phyloP scores from a whole-genome alignment of 2,797 vertebrate genomes.

The Epinephelus coioides region DNA sequence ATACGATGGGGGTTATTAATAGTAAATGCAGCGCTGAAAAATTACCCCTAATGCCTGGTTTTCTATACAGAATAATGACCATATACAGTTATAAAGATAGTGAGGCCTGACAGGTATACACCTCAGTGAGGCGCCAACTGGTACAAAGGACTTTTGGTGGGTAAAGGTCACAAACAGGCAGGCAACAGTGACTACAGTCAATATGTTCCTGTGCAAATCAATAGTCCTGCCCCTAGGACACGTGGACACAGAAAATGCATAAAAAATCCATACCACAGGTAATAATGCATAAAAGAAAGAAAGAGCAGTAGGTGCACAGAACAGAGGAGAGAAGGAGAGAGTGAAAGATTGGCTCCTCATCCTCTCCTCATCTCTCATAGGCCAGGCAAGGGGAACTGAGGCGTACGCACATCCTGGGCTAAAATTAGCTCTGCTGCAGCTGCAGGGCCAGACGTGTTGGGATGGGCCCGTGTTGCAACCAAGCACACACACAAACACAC shows the following conservation, averaged over 20 bases:
- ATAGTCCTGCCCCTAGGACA: slow-evolving; percentile 46
- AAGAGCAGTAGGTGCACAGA: neutral
- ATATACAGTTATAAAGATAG: slow-evolving; percentile 7
- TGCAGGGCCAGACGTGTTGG: slow-evolving; percentile 80
- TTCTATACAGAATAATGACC: slow-evolving; percentile 11
- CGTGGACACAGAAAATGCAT: neutral
- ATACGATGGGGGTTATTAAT: slow-evolving; percentile 58
- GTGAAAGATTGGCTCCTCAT: slow-evolving; percentile 56
- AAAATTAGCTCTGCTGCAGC: slow-evolving; percentile 86
- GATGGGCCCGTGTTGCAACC: slow-evolving; percentile 63
- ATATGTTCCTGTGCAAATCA: slow-evolving; percentile 54
- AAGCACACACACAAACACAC: slow-evolving; percentile 7
- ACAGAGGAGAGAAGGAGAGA: slow-evolving; percentile 19
- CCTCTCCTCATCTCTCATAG: slow-evolving; percentile 66
- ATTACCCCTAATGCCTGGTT: neutral
- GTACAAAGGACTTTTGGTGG: slow-evolving; percentile 30
- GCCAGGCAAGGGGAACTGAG: slow-evolving; percentile 75
- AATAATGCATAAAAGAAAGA: slow-evolving; percentile 1
- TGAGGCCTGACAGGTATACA: slow-evolving; percentile 13
- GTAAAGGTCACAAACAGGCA: slow-evolving; percentile 66
- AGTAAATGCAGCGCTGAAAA: slow-evolving; percentile 35
- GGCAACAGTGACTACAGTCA: slow-evolving; percentile 42
- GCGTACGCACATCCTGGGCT: slow-evolving; percentile 79
- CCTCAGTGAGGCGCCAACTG: slow-evolving; percentile 25
- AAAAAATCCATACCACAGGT: slow-evolving; percentile 9